Percentiles rank a stretch among this genome's conserved stretches.
Evolutionary conservation across 2,797 vertebrate species (phyloP).

Genomic region (Sebastolobus altivelis): DNA sequence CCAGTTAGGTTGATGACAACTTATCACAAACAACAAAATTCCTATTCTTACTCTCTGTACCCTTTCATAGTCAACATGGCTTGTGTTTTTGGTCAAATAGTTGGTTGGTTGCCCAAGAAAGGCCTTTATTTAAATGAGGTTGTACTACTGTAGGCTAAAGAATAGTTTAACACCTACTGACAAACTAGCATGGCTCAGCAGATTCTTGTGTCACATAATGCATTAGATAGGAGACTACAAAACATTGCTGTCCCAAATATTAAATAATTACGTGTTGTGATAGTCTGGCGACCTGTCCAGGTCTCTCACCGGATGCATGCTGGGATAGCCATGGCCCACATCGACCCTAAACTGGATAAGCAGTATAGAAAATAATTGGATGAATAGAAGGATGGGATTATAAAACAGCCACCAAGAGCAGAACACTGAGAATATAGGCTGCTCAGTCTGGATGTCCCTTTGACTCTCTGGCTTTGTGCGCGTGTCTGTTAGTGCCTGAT

Average conservation of each 20-base stretch:
- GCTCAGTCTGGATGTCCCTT: constrained; percentile 3
- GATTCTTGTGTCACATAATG: not conserved
- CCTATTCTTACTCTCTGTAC: not conserved
- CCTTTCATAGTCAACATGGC: not conserved
- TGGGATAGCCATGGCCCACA: not conserved
- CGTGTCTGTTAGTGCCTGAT: constrained; percentile 4
- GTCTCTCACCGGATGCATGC: not conserved
- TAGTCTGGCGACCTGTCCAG: not conserved
- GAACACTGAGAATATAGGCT: not conserved
- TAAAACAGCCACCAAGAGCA: constrained; percentile 5
- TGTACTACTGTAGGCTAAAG: not conserved
- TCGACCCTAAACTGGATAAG: not conserved
- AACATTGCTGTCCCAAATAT: not conserved
- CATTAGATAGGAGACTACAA: not conserved
- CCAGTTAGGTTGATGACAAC: constrained; percentile 12
- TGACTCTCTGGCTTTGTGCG: constrained; percentile 36
- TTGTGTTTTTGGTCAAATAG: not conserved
- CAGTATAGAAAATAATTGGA: not conserved
- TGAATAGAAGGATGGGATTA: not conserved
- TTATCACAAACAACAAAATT: not conserved
- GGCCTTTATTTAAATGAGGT: not conserved
- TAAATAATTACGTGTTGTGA: not conserved
- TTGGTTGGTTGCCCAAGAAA: not conserved
- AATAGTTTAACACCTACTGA: not conserved
- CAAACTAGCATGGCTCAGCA: not conserved